Conservation (phyloP, 2,888 invertebrate species). For the Tipula lateralis region DNA sequence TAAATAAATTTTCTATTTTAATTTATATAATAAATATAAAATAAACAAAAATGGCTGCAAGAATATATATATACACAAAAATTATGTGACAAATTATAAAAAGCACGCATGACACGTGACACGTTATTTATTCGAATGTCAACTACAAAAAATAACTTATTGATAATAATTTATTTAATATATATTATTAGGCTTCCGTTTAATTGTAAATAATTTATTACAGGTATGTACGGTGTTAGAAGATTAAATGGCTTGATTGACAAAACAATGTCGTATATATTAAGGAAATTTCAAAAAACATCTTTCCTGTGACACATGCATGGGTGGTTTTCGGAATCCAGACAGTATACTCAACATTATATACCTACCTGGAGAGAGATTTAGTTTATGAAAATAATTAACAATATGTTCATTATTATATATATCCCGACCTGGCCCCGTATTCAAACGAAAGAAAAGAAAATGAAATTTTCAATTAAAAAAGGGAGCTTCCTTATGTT, state of each 20-base stretch:
- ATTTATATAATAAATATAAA: neutral
- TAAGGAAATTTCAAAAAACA: neutral
- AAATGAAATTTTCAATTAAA: neutral
- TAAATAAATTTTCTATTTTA: conserved; percentile 1
- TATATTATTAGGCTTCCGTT: neutral
- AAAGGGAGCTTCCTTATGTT: neutral
- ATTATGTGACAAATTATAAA: conserved; percentile 24
- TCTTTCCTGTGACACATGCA: neutral
- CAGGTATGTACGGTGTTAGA: neutral
- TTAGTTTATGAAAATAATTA: neutral
- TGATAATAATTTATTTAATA: neutral
- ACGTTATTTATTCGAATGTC: neutral
- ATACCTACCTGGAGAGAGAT: neutral
- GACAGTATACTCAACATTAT: neutral
- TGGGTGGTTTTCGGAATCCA: neutral
- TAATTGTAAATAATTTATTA: neutral
- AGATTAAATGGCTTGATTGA: neutral
- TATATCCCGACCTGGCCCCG: neutral
- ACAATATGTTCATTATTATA: neutral
- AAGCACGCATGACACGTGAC: conserved; percentile 24
- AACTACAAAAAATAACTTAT: conserved; percentile 19
- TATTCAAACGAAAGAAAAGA: neutral
- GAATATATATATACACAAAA: no score
- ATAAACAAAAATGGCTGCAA: neutral
- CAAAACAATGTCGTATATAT: neutral